Conservation (phyloP, 2,113 vertebrate genomes). For the Centropus unirufus region DNA sequence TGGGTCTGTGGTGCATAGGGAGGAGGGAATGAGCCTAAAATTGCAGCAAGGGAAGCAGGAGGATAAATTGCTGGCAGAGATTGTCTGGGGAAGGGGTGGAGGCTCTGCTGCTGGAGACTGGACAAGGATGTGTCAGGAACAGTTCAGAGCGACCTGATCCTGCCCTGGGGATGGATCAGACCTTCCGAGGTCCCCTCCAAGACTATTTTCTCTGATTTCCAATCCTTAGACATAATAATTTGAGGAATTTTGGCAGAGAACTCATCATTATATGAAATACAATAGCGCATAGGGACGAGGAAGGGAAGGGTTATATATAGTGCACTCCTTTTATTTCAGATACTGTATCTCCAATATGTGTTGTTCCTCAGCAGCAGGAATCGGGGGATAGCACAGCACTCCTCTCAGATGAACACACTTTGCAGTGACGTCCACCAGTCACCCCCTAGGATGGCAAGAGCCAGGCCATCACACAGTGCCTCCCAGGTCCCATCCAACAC, state of each 20-base stretch:
- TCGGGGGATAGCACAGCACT: not conserved
- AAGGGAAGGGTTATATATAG: not conserved
- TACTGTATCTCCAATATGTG: not conserved
- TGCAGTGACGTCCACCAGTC: not conserved
- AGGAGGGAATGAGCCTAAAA: not conserved
- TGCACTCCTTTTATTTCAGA: not conserved
- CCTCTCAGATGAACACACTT: not conserved
- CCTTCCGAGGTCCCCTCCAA: not conserved
- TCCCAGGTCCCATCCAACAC: not conserved
- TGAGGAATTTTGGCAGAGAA: constrained; percentile 35
- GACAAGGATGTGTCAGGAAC: not conserved
- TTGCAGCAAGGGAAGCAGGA: not conserved
- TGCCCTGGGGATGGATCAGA: not conserved
- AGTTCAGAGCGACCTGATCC: not conserved
- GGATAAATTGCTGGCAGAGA: not conserved
- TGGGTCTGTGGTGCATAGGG: not conserved
- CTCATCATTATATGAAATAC: not conserved
- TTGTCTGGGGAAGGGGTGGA: not conserved
- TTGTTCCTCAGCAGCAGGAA: not conserved
- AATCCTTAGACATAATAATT: not conserved
- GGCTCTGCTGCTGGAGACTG: not conserved
- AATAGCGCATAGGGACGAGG: not conserved
- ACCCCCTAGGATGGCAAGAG: not conserved
- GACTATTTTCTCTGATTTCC: not conserved
- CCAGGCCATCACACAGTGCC: too few relatives aligned